phyloP scores from a whole-genome alignment of 2,113 vertebrate genomes.

The Tragelaphus scriptus region DNA sequence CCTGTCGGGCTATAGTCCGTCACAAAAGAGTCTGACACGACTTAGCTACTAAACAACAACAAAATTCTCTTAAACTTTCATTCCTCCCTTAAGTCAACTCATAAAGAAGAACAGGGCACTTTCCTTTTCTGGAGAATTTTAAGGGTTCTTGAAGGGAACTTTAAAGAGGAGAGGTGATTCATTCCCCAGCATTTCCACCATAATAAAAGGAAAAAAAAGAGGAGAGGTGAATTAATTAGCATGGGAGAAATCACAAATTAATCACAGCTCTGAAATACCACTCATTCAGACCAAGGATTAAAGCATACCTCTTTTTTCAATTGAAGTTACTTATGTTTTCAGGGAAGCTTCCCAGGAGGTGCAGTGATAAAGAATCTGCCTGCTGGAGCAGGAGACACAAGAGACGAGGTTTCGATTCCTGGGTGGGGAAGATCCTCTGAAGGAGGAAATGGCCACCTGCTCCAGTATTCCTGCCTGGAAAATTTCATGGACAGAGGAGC shows the following conservation, averaged over 20 bases:
- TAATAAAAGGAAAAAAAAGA: not conserved
- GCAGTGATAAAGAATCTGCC: not conserved
- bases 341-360: not conserved
- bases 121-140: not conserved
- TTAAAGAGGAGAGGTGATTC: not conserved
- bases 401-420: rapidly evolving
- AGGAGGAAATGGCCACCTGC: not conserved
- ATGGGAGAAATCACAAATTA: not conserved
- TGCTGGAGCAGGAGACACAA: not conserved
- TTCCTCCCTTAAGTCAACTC: not conserved
- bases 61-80: not conserved
- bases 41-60: not conserved
- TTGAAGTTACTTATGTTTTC: not conserved
- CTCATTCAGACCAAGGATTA: not conserved
- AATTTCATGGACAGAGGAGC: not conserved
- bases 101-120: not conserved
- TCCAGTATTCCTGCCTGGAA: not conserved
- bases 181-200: not conserved
- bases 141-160: not conserved
- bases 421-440: not conserved
- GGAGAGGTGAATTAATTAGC: not conserved
- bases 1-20: rapidly evolving
- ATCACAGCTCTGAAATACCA: not conserved
- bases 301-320: not conserved
- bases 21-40: not conserved